Evolutionary conservation across 1,140 invertebrate species (phyloP), one percentile per base, ranked within the genome.

Genomic region (Liolophura sinensis): DNA sequence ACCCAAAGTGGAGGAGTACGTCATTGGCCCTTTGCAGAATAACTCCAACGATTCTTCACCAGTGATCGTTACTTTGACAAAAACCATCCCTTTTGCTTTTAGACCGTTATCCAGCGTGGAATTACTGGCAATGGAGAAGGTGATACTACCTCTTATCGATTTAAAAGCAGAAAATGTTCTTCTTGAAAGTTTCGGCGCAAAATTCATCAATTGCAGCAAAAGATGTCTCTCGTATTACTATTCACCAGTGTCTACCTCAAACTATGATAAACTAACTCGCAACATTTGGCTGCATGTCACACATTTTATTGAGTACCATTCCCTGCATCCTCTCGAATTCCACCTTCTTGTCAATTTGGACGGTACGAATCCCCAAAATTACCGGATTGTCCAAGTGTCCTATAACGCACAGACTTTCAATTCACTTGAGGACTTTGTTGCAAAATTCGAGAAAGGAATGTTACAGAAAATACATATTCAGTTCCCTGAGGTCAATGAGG

Each of bases 1-100:
- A 7, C 77, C 76, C 27, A 58, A 72, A 11, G 74, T 80, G 0
- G 76, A 77, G 58, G 81, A 82, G 61, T 81, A 82, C 60, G 52
- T 75, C 20, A 73, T 82, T 22, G 77, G 76, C 16, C 70, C 73
- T 14, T 56, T 81, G 4, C 73, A 72, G 7, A 70, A 73, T 14
- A 67, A 73, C 4, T 62, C 65, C 5, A 72, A 73, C 57, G 66
- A 71, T 16, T 40, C 54, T 11, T 49, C 77, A 31, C 46, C 74
- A 1, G 62, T 69, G 18, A 75, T 68, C 1, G 55, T 62, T 4
- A 60, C 69, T 9, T 60, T 75, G 12, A 70, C 71, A 63, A 78
- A 74, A 14, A 67, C 62, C 6, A 69, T 80, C 12, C 76, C 78
- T 0, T 78, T 74, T 52, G 66, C 69, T 25, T 67, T 75, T 49